phyloP scores from a whole-genome alignment of 2,113 vertebrate species.

The Numenius arquata region DNA sequence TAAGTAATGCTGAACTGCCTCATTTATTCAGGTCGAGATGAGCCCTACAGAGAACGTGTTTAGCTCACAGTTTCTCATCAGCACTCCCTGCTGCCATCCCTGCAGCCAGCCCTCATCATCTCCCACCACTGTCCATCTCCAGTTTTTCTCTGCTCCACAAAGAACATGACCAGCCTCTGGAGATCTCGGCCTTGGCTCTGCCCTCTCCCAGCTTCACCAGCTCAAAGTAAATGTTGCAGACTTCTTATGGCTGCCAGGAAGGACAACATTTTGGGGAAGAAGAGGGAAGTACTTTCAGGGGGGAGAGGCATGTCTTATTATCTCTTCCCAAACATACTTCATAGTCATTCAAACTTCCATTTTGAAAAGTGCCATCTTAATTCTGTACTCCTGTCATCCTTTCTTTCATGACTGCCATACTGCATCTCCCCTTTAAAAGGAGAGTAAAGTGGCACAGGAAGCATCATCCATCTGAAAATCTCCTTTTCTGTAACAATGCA shows the following conservation, averaged over 20 bases:
- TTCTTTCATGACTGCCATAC: not conserved
- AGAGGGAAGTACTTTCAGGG: not conserved
- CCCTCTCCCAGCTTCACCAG: not conserved
- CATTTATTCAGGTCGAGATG: not conserved
- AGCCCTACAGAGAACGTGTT: not conserved
- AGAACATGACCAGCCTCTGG: not conserved
- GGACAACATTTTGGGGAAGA: not conserved
- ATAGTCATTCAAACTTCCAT: not conserved
- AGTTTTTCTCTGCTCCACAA: not conserved
- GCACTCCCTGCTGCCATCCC: not conserved
- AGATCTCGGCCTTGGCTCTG: not conserved
- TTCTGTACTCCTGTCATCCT: not conserved
- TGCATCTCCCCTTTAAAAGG: not conserved
- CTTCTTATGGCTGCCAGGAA: not conserved
- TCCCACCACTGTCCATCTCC: not conserved
- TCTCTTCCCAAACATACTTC: not conserved
- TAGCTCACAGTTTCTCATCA: not conserved
- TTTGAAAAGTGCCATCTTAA: not conserved
- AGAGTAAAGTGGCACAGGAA: not conserved
- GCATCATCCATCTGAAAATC: not conserved
- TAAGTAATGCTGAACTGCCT: not conserved
- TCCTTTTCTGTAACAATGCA: not conserved
- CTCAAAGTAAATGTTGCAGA: not conserved
- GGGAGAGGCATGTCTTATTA: not conserved
- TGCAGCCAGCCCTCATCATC: not conserved